Base-by-base conservation (phyloP, 1,140 invertebrate species). In the Propsilocerus akamusi region DNA sequence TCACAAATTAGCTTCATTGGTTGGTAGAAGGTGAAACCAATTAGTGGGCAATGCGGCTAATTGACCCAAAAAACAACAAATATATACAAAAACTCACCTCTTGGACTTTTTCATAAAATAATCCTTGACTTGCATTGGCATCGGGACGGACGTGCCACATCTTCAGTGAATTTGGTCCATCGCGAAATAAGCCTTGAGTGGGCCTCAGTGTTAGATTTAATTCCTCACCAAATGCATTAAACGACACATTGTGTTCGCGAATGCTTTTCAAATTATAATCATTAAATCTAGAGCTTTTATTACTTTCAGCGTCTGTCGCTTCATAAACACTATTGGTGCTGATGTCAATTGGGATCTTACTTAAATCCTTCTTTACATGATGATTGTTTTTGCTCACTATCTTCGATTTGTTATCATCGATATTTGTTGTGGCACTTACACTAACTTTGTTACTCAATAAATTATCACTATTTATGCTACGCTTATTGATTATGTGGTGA, bases 221-320 rank as follows among this genome's bases (percentile, higher is more conserved):
- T 53, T 75, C 71, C 59, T 72, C 74, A 14, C 84, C 84, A 59
- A 87, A 88, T 41, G 81, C 84, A 62, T 78, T 77, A 53, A 89
- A 70, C 51, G 80, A 76, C 23, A 87, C 72, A 61, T 77, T 78
- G 54, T 80, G 77, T 25, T 71, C 68, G 60, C 62, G 54, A 57
- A 57, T 52, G 62, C 64, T 8, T 60, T 47, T 12, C 64, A 60
- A 51, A 59, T 63, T 52, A 66, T 61, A 55, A 61, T 67, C 34
- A 59, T 62, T 56, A 68, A 66, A 11, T 66, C 51, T 59, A 68
- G 63, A 54, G 63, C 66, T 49, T 67, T 64, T 10, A 66, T 57
- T 51, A 63, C 66, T n/a, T n/a, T n/a, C n/a, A n/a, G 59, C 60
- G 47, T 68, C 62, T 56, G 65, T 63, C n/a, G 62, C 64, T 14